These are phyloP conservation scores for Drosophila prosaltans DNA, from an alignment of 1,140 invertebrate species.

Conservation along the genomic window DNA sequence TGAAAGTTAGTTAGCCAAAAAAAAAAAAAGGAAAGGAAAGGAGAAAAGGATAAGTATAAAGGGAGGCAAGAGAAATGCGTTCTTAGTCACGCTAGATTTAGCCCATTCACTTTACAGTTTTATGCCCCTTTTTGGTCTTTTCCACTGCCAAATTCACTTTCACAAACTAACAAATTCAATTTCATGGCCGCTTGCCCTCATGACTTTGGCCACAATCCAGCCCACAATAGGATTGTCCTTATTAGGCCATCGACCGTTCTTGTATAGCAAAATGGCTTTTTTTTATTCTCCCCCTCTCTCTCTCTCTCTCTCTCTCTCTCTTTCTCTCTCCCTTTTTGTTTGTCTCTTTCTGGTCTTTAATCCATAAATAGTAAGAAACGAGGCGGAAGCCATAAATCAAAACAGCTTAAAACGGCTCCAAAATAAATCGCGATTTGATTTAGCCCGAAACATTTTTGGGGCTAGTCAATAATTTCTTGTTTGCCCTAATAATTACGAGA, in stretches of 20 bases:
- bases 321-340: background rate
- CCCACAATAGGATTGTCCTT: background rate
- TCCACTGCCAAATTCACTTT: background rate
- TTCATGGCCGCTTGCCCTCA: slow-evolving; percentile 53
- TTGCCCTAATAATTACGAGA: slow-evolving; percentile 35
- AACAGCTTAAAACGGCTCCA: slow-evolving; percentile 52
- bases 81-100: slow-evolving; percentile 9
- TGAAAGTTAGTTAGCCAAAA: background rate
- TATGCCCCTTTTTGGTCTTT: slow-evolving; percentile 2
- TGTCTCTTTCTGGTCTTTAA: slow-evolving; percentile 33
- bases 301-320: background rate
- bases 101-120: slow-evolving; percentile 18
- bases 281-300: background rate
- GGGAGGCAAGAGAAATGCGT: background rate
- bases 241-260: background rate
- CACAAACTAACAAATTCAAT: slow-evolving; percentile 56
- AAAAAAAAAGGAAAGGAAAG: too few species aligned
- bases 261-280: slow-evolving; percentile 2
- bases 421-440: slow-evolving; percentile 51
- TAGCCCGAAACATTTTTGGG: slow-evolving; percentile 32
- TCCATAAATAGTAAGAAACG: slow-evolving; percentile 36
- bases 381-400: slow-evolving; percentile 64
- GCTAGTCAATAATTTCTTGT: slow-evolving; percentile 35
- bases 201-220: slow-evolving; percentile 21
- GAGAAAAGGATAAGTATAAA: too few species aligned